A percentile compares a stretch with the other conserved stretches of the same genome.
These are phyloP conservation scores for Atopsyche davidsoni DNA, from an alignment of 1,140 invertebrate species.

Conservation along the genomic window DNA sequence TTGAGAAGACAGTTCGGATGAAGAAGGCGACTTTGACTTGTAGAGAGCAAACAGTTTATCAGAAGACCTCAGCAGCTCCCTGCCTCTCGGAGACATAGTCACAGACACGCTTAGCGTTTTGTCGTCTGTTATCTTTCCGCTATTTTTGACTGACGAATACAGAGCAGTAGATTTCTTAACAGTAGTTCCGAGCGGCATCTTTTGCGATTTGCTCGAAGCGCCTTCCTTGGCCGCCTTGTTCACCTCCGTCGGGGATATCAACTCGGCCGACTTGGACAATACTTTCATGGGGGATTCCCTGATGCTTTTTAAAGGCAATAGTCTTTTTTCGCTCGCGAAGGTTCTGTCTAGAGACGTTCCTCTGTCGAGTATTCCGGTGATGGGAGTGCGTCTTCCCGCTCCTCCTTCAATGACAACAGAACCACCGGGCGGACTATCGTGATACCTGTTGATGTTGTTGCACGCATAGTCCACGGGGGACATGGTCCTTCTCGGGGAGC, in stretches of 20 bases:
- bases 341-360: constrained; percentile 45
- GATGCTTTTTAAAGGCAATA: constrained; percentile 27
- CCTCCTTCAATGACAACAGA: constrained; percentile 44
- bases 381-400: constrained; percentile 44
- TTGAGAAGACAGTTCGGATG: constrained; percentile 19
- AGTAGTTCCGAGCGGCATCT: constrained; percentile 30
- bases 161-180: constrained; percentile 41
- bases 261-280: constrained; percentile 43
- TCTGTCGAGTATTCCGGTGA: constrained; percentile 45
- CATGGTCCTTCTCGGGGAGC: constrained; percentile 42
- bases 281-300: constrained; percentile 17
- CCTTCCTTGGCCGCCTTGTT: constrained; percentile 21
- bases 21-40: constrained; percentile 18
- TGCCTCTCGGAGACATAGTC: constrained; percentile 45
- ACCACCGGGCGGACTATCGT: constrained; percentile 24
- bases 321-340: constrained; percentile 36
- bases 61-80: constrained; percentile 36
- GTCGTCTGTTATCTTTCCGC: constrained; percentile 35
- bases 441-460: constrained; percentile 32
- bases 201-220: constrained; percentile 20
- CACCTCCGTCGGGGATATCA: constrained; percentile 52
- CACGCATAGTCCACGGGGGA: constrained; percentile 42
- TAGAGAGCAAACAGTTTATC: constrained; percentile 17
- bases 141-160: constrained; percentile 37
- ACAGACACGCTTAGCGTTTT: constrained; percentile 45